These are phyloP conservation scores for Perca fluviatilis DNA, from an alignment of 2,113 vertebrate species.

Conservation along the genomic window DNA sequence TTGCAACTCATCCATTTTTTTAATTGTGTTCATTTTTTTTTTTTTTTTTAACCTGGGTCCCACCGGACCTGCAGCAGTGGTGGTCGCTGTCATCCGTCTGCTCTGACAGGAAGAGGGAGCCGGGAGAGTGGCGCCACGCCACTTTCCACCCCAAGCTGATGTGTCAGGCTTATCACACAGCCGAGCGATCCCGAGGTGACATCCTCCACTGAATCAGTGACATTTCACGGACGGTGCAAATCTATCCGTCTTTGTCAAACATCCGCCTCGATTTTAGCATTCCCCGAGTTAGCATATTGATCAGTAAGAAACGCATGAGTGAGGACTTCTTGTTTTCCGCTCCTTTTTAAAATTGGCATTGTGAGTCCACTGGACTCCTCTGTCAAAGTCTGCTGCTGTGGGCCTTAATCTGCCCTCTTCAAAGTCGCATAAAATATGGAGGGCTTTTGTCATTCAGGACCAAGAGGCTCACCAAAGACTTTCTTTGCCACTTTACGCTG, in stretches of 20 bases:
- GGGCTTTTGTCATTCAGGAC: slow-evolving; percentile 58
- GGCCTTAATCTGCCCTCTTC: slow-evolving; percentile 64
- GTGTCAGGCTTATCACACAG: slow-evolving; percentile 89
- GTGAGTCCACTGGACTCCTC: slow-evolving; percentile 75
- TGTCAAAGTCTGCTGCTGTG: slow-evolving; percentile 76
- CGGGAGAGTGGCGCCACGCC: slow-evolving; percentile 76
- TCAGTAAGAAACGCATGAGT: slow-evolving; percentile 81
- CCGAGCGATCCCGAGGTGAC: slow-evolving; percentile 86
- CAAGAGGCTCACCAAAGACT: slow-evolving; percentile 28
- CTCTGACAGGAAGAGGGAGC: slow-evolving; percentile 80
- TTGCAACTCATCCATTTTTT: slow-evolving; percentile 88
- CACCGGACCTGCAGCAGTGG: slow-evolving; percentile 78
- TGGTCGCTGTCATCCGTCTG: slow-evolving; percentile 88
- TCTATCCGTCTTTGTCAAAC: slow-evolving; percentile 89
- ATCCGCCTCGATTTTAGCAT: slow-evolving; percentile 83
- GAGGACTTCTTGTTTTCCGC: slow-evolving; percentile 80
- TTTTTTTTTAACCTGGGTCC: slow-evolving; percentile 80
- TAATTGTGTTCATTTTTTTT: slow-evolving; percentile 83
- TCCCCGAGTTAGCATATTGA: slow-evolving; percentile 89
- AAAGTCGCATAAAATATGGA: slow-evolving; percentile 55
- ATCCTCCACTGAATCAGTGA: slow-evolving; percentile 90
- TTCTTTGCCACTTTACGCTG: slow-evolving; percentile 27
- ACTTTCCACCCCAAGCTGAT: slow-evolving; percentile 83
- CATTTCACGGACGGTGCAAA: slow-evolving; percentile 90
- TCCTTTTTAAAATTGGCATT: slow-evolving; percentile 64